These are phyloP conservation scores for Eueides isabella DNA, from an alignment of 1,140 invertebrate genomes.

Conservation along the genomic window DNA sequence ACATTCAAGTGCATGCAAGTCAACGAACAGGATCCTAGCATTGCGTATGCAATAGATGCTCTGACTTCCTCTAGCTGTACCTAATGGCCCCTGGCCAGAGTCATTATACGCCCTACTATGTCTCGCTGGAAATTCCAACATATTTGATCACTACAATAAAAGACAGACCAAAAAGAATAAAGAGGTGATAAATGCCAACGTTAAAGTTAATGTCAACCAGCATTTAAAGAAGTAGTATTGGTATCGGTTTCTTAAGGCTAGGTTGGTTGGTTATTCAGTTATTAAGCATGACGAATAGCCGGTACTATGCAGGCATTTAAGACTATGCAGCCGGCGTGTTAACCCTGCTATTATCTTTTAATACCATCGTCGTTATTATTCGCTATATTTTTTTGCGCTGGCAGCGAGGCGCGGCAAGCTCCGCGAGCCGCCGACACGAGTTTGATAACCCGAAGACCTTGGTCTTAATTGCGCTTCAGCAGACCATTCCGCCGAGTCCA, in stretches of 20 bases:
- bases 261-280: constrained; percentile 45
- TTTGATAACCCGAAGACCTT: constrained; percentile 82
- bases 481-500: constrained; percentile 76
- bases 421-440: constrained; percentile 68
- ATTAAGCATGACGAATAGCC: constrained; percentile 51
- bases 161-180: background rate
- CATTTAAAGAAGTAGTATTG: constrained; percentile 35
- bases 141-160: constrained; percentile 19
- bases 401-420: constrained; percentile 68
- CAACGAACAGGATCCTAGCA: constrained; percentile 76
- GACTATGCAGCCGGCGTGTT: constrained; percentile 73
- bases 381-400: constrained; percentile 76
- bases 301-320: constrained; percentile 60
- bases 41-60: constrained; percentile 75
- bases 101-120: constrained; percentile 60
- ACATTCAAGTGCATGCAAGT: constrained; percentile 76
- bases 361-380: constrained; percentile 80
- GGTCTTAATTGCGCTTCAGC: constrained; percentile 80
- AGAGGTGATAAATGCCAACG: constrained; percentile 21
- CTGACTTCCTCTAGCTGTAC: constrained; percentile 69
- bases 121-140: constrained; percentile 51
- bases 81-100: constrained; percentile 65
- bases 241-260: constrained; percentile 33
- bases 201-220: constrained; percentile 20
- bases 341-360: constrained; percentile 78